Percentiles rank a stretch among this genome's conserved stretches.
Conservation (phyloP, 2,888 invertebrate species). For the Scelioninae gen. 2 region DNA sequence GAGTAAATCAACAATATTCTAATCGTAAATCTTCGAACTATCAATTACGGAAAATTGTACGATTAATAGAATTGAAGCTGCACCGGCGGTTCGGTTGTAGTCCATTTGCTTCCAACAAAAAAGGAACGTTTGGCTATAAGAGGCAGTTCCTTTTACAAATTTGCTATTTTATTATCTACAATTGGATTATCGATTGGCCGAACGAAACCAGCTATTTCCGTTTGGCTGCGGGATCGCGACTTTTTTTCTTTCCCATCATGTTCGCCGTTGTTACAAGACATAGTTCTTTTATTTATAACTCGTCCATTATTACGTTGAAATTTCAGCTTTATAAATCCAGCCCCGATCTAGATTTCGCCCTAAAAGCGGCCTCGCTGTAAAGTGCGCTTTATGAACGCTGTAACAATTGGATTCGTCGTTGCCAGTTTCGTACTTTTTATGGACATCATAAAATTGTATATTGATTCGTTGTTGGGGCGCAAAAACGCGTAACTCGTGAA, state of each 20-base stretch:
- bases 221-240: constrained; percentile 2
- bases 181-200: constrained; percentile 55
- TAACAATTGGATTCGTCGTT: constrained; percentile 56
- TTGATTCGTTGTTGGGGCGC: constrained; percentile 58
- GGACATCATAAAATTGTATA: constrained; percentile 58
- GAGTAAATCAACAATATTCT: constrained; percentile 13
- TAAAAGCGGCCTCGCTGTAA: constrained; percentile 41
- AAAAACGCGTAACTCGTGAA: constrained; percentile 57
- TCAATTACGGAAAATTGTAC: constrained; percentile 23
- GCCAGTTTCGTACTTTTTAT: constrained; percentile 55
- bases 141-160: constrained; percentile 6
- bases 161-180: constrained; percentile 56
- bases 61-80: constrained; percentile 26
- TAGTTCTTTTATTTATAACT: too few species aligned
- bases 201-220: constrained; percentile 29
- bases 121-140: constrained; percentile 4
- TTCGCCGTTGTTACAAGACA: too few species aligned
- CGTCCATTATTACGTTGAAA: constrained; percentile 18
- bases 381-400: constrained; percentile 50
- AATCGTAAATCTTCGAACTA: constrained; percentile 21
- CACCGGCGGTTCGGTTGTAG: not conserved
- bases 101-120: constrained; percentile 3
- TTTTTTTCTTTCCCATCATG: too few species aligned
- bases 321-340: constrained; percentile 39
- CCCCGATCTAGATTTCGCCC: constrained; percentile 23